Evolutionary conservation across 64 coral and sea anemone genomes (phyloP), one percentile per base, ranked within the genome.

Genomic region (Platygyra sinensis): DNA sequence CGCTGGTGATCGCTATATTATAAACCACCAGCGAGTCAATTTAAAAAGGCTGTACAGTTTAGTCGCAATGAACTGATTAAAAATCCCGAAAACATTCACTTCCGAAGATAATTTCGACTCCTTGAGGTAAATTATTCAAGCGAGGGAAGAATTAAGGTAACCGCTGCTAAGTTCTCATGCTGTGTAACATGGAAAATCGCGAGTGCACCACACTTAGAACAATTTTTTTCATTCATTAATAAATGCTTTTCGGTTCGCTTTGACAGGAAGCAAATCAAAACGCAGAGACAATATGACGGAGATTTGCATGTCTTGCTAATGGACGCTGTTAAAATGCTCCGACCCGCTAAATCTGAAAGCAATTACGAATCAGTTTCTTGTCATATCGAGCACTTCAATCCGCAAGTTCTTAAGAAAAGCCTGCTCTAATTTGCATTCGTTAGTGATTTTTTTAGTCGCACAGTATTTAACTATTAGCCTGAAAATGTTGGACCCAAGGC

Each of bases 31-130:
- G 10, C 24, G 63, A 71, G 62, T 71, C 32, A 54, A 71, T 71
- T 71, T 83, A 65, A 83, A 83, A 57, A 83, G 60, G 29, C 6
- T 65, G 30, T 60, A 33, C 62, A 85, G 63, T 71, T 85, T 85
- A 85, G 62, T 71, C 36, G 30, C 36, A 36, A 85, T 69, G 81
- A 85, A 71, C 81, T 85, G 81, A 85, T 85, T 85, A 85, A 85
- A 71, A 85, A 82, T 82, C 61, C 62, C 12, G 62, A 39, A 85
- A 83, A 85, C 32, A 38, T 85, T 85, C 62, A 71, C 60, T 42
- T 67, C 81, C 62, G 19, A 69, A n/a, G 81, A 71, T 71, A 51
- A 85, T 71, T 85, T 85, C 15, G 39, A 85, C 81, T 71, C 11
- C 63, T 24, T 12, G 33, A 4, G 29, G 32, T 49, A 36, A 85